These are phyloP conservation scores for Ophion costatus DNA, from an alignment of 2,888 invertebrate genomes.

Conservation along the genomic window DNA sequence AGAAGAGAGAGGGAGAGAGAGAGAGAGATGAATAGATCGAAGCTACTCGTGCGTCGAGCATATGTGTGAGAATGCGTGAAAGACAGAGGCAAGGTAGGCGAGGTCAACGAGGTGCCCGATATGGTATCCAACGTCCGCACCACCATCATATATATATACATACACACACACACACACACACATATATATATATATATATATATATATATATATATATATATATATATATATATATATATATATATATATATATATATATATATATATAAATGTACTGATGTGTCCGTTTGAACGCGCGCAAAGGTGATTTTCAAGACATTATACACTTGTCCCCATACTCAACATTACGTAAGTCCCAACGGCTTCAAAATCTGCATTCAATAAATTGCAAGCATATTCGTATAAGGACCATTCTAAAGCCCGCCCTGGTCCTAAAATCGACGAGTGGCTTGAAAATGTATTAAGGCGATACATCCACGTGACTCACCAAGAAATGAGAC, in stretches of 20 bases:
- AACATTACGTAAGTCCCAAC: too few relatives aligned
- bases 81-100: conserved; percentile 78
- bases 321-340: too few relatives aligned
- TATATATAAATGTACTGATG: background rate
- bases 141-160: conserved; percentile 71
- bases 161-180: background rate
- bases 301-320: too few relatives aligned
- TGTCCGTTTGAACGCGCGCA: too few relatives aligned
- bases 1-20: conserved; percentile 51
- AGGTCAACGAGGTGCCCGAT: conserved; percentile 83
- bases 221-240: background rate
- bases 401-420: too few relatives aligned
- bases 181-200: background rate
- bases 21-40: conserved; percentile 67
- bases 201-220: background rate
- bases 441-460: too few relatives aligned
- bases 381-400: too few relatives aligned
- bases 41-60: conserved; percentile 46
- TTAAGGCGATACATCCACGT: too few relatives aligned
- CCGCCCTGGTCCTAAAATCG: too few relatives aligned
- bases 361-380: too few relatives aligned
- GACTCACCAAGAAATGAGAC: too few relatives aligned
- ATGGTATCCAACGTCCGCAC: conserved; percentile 81
- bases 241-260: background rate
- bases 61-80: conserved; percentile 69